Evolutionary conservation across 2,888 invertebrate genomes (phyloP).

Genomic region (Endomychus coccineus): DNA sequence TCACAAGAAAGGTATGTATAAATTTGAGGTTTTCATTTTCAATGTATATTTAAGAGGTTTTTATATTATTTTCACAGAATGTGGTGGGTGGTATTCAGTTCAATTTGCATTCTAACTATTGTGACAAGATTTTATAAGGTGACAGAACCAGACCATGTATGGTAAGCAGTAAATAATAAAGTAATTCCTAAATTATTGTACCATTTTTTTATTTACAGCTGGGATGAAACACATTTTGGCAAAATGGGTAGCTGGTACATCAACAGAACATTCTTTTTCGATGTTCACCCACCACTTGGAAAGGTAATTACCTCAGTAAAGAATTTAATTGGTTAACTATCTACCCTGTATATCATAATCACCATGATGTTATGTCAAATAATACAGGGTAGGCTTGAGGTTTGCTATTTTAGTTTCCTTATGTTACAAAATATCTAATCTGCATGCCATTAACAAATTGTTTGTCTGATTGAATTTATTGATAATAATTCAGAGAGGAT

Average conservation of each 20-base stretch:
- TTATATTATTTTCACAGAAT: conserved; percentile 29
- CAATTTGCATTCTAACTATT: conserved; percentile 59
- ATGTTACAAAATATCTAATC: too few species aligned
- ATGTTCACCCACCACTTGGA: conserved; percentile 95
- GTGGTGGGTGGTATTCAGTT: conserved; percentile 63
- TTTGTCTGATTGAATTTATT: too few species aligned
- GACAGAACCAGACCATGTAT: conserved; percentile 86
- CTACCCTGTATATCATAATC: too few species aligned
- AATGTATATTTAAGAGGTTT: too few species aligned
- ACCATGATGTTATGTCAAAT: too few species aligned
- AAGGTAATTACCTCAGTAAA: conserved; percentile 55
- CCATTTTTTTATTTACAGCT: conserved; percentile 53
- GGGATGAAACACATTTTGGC: conserved; percentile 99
- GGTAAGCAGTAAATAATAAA: conserved; percentile 52
- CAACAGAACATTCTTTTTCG: conserved; percentile 94
- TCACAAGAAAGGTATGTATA: too few species aligned
- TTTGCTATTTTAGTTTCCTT: too few species aligned
- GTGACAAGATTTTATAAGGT: conserved; percentile 83
- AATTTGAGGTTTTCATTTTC: too few species aligned
- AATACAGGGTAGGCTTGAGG: too few species aligned
- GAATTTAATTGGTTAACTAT: too few species aligned
- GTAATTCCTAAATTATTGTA: neutral
- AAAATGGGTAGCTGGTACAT: conserved; percentile 99
- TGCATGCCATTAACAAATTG: too few species aligned
- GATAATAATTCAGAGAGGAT: too few species aligned